A percentile compares a stretch with the other conserved stretches of the same genome.
These are phyloP conservation scores for Adelosebastes latens DNA, from an alignment of 2,797 vertebrate genomes.

Conservation along the genomic window DNA sequence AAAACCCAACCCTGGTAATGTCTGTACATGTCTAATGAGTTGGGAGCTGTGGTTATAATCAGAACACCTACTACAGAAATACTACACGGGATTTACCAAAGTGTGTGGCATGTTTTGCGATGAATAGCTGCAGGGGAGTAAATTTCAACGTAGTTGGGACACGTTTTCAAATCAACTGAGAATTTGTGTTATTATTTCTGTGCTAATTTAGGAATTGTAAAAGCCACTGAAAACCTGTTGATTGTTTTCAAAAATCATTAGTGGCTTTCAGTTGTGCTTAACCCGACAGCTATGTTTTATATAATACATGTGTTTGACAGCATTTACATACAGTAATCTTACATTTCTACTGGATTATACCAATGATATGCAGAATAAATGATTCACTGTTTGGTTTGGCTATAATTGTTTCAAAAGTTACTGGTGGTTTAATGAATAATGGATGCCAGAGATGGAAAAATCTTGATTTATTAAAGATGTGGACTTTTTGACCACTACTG, in stretches of 20 bases:
- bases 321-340: neutral
- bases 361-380: neutral
- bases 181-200: slow-evolving; percentile 14
- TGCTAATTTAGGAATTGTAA: neutral
- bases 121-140: slow-evolving; percentile 50
- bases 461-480: neutral
- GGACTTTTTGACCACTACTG: neutral
- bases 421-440: neutral
- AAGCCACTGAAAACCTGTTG: neutral
- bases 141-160: slow-evolving; percentile 8
- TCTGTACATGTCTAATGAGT: slow-evolving; percentile 45
- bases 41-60: slow-evolving; percentile 60
- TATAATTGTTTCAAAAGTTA: neutral
- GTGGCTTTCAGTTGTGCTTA: neutral
- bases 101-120: slow-evolving; percentile 47
- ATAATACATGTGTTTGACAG: neutral
- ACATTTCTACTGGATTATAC: neutral
- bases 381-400: neutral
- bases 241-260: neutral
- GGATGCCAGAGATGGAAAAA: neutral
- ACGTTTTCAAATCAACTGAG: slow-evolving; percentile 9
- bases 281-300: neutral
- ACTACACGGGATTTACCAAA: slow-evolving; percentile 43
- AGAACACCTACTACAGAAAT: slow-evolving; percentile 59
- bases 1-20: slow-evolving; percentile 14